phyloP scores from a whole-genome alignment of 2,113 vertebrate genomes.

The Hymenochirus boettgeri region DNA sequence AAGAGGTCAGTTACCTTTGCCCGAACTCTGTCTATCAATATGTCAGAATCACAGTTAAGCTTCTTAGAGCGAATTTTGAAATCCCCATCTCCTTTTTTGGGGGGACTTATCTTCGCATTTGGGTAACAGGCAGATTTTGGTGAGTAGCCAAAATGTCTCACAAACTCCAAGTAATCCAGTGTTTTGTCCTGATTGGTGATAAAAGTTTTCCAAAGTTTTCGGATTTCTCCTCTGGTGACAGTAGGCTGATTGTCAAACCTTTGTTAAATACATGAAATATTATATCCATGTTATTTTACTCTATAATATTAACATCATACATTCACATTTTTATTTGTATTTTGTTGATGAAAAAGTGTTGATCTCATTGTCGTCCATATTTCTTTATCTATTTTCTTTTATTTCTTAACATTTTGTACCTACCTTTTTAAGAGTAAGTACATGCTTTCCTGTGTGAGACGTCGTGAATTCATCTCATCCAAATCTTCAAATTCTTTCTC shows the following conservation, averaged over 20 bases:
- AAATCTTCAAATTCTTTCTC: constrained; percentile 49
- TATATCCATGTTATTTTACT: no score
- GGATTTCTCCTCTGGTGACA: constrained; percentile 53
- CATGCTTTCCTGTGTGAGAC: constrained; percentile 40
- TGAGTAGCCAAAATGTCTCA: constrained; percentile 53
- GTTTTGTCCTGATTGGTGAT: constrained; percentile 56
- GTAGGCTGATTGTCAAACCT: constrained; percentile 58
- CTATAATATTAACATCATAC: neutral
- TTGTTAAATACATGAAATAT: constrained; percentile 14
- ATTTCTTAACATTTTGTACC: constrained; percentile 7
- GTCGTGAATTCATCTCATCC: constrained; percentile 44
- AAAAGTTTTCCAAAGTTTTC: constrained; percentile 55
- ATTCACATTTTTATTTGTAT: neutral
- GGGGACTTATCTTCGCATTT: constrained; percentile 45
- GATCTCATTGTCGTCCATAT: no score
- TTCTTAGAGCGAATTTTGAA: constrained; percentile 45
- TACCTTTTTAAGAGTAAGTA: constrained; percentile 47
- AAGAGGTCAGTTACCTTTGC: constrained; percentile 49
- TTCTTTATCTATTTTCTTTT: no score
- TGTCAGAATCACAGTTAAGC: constrained; percentile 49
- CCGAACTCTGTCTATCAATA: constrained; percentile 34
- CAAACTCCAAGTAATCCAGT: constrained; percentile 59
- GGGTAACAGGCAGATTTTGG: constrained; percentile 50
- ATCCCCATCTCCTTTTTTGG: constrained; percentile 36
- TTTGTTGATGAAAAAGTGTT: neutral